Evolutionary conservation across 2,113 vertebrate species (phyloP).

Genomic region (Monarcha castaneiventris): DNA sequence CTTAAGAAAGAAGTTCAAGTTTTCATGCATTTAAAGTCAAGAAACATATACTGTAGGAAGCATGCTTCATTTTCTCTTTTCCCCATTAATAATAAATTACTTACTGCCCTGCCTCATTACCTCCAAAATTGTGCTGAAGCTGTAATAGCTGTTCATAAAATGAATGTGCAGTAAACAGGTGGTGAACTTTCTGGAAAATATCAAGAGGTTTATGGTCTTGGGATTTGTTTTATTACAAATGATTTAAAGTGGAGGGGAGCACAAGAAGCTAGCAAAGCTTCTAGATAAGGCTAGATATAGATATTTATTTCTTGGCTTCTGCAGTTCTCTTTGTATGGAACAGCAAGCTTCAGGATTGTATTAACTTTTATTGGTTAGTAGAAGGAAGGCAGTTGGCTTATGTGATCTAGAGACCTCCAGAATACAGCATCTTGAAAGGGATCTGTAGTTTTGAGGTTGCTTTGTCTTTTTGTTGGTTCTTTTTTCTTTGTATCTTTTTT

Average conservation of each 20-base stretch:
- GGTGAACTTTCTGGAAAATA: constrained; percentile 9
- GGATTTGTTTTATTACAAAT: neutral
- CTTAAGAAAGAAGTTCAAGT: neutral
- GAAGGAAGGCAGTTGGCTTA: neutral
- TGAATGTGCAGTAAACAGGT: neutral
- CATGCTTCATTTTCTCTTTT: neutral
- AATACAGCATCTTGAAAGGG: neutral
- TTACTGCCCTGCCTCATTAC: neutral
- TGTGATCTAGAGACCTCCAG: neutral
- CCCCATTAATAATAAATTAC: neutral
- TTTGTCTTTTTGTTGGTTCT: neutral
- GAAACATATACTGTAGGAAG: neutral
- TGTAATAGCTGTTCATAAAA: neutral
- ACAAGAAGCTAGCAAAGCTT: neutral
- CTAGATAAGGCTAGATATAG: neutral
- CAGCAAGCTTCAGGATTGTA: neutral
- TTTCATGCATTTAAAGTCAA: neutral
- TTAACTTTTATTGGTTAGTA: neutral
- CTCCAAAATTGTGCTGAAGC: neutral
- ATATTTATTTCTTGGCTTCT: neutral
- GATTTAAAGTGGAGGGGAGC: neutral
- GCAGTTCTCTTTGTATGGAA: neutral
- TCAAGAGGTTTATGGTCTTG: neutral
- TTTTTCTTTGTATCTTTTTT: fast-evolving
- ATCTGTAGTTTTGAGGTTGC: neutral